Base-by-base conservation (phyloP, 2,888 invertebrate species). In the Tineola bisselliella region DNA sequence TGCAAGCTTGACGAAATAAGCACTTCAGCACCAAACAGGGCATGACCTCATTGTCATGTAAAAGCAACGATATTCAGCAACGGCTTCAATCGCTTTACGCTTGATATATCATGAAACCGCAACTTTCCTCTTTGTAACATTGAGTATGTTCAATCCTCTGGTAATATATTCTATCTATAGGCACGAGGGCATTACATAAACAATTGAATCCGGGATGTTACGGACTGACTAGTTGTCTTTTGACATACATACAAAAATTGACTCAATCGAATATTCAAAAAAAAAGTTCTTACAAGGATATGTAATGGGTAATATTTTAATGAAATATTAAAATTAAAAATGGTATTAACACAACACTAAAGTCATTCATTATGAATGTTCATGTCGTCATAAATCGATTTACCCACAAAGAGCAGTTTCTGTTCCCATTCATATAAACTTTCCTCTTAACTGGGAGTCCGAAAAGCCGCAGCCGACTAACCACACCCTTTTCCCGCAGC, bases 311-410 rank as follows among this genome's bases (percentile, higher is more conserved):
- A n/a, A n/a, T n/a, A n/a, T n/a, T n/a, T n/a, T n/a, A n/a, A n/a
- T n/a, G n/a, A n/a, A n/a, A n/a, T n/a, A n/a, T 25, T 25, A 25
- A 25, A 25, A 25, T 25, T 25, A 10, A 6, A 38, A 38, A 6
- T 38, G 2, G 38, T 38, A 12, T 38, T 38, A 38, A 38, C 2
- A 25, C 25, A 25, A 38, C 31, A 31, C 31, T 38, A 38, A 38
- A 12, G 11, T 10, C 38, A 38, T 38, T 38, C 38, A 38, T 38
- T 38, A 38, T 38, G 25, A 12, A 10, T 13, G 48, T 48, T 48
- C 15, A 3, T 48, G 48, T 15, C 48, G 54, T 54, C 54, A 25
- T 54, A 54, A 54, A 54, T 54, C 54, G 54, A 54, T 54, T 54
- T 25, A 25, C 54, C 25, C 25, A 25, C 54, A 54, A 25, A 54